Conservation (phyloP, 2,797 vertebrate genomes). For the Champsocephalus gunnari region DNA sequence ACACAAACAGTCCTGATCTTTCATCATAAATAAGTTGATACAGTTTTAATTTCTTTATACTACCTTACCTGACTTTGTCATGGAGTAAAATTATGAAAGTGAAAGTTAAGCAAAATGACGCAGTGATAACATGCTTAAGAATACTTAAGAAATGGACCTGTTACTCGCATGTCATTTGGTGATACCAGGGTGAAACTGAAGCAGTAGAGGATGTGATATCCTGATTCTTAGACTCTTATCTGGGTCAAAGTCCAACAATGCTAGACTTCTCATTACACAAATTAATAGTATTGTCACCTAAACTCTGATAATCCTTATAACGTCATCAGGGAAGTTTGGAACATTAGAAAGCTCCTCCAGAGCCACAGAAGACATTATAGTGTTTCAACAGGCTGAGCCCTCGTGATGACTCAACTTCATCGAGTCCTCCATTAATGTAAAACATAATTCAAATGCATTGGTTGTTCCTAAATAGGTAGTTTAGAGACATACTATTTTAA, state of each 20-base stretch:
- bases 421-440: background rate
- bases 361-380: background rate
- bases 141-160: too few species aligned
- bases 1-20: too few species aligned
- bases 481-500: background rate
- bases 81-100: too few species aligned
- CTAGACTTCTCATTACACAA: background rate
- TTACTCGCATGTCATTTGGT: too few species aligned
- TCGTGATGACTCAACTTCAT: background rate
- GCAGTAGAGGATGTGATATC: too few species aligned
- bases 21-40: too few species aligned
- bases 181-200: too few species aligned
- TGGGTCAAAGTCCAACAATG: background rate
- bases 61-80: too few species aligned
- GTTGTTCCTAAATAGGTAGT: background rate
- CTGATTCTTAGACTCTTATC: background rate
- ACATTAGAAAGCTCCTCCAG: background rate
- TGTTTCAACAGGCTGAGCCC: too few species aligned
- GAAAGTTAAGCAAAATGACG: too few species aligned
- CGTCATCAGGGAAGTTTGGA: background rate
- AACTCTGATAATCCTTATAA: background rate
- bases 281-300: background rate
- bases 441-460: background rate
- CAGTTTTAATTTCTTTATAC: too few species aligned
- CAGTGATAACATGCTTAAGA: too few species aligned